Evolutionary conservation across 2,888 invertebrate genomes (phyloP).

Genomic region (Nymphalis polychloros): DNA sequence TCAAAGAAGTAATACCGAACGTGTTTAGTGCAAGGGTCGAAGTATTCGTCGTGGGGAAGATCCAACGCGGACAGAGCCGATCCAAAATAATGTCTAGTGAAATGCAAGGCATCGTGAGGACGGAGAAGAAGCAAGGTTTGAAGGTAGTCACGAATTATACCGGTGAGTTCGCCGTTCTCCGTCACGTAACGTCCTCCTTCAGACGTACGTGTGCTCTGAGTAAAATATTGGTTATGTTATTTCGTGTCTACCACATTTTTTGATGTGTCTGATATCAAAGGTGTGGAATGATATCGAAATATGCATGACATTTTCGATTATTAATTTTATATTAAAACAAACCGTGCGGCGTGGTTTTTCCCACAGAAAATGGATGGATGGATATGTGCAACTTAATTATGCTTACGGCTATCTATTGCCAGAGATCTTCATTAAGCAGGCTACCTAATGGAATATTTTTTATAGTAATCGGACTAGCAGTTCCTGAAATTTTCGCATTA

Average conservation of each 20-base stretch:
- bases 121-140: conserved; percentile 81
- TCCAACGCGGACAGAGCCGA: conserved; percentile 72
- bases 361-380: too few relatives aligned
- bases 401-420: too few relatives aligned
- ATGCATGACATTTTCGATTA: too few relatives aligned
- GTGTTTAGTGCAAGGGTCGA: conserved; percentile 64
- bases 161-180: conserved; percentile 81
- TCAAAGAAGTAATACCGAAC: conserved; percentile 75
- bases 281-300: too few relatives aligned
- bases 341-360: too few relatives aligned
- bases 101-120: conserved; percentile 79
- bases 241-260: neutral
- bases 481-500: too few relatives aligned
- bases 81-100: conserved; percentile 81
- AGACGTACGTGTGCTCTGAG: conserved; percentile 69
- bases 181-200: conserved; percentile 81
- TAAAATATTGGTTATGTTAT: conserved; percentile 15
- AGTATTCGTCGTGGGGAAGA: conserved; percentile 76
- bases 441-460: too few relatives aligned
- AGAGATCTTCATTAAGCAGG: too few relatives aligned
- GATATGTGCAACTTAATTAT: too few relatives aligned
- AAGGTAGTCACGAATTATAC: conserved; percentile 82
- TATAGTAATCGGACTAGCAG: too few relatives aligned
- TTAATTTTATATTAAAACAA: too few relatives aligned
- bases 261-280: too few relatives aligned